Base-by-base conservation (phyloP, 2,888 invertebrate species). In the Linyphia triangularis region DNA sequence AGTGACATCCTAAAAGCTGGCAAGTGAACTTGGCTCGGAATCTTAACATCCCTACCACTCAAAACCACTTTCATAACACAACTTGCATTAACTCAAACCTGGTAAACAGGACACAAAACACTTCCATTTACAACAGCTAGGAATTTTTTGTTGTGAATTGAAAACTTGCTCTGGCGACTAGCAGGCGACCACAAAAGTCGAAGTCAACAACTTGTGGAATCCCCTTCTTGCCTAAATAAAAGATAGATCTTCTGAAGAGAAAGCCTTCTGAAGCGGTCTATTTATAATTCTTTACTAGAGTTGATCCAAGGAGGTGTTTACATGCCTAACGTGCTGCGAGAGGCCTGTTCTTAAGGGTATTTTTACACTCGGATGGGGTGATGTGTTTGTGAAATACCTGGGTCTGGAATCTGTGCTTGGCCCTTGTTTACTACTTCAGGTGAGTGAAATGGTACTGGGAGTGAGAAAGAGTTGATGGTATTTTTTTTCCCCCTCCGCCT, bases 151-250 rank as follows among this genome's bases (percentile, higher is more conserved):
- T 24, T 4, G 40, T 10, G 69, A 37, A 5, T 19, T 3, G 37
- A 69, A 37, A 33, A 37, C 37, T 37, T 69, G 37, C 69, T 69
- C 40, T 7, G 69, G 69, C 69, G 69, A 40, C 69, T 69, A 40
- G 19, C 69, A 22, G 69, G 22, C 69, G 69, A 37, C 5, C 22
- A 16, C 40, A 3, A 40, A 51, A 51, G 16, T 51, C n/a, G 65
- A 37, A 69, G 40, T 24, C 69, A 69, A 69, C 69, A 69, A 51
- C 69, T 69, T 69, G 69, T 69, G 69, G 51, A 69, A 69, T 69
- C 69, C 24, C 61, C 19, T 69, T 69, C 37, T 67, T 30, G 5
- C 2, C 22, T 9, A 30, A 19, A 6, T 16, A 16, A 19, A 67
- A 67, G 33, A 67, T 10, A 33, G 33, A 30, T 10, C 30, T 33